Base-by-base conservation (phyloP, 1,140 invertebrate genomes). In the Lanistes nyassanus region DNA sequence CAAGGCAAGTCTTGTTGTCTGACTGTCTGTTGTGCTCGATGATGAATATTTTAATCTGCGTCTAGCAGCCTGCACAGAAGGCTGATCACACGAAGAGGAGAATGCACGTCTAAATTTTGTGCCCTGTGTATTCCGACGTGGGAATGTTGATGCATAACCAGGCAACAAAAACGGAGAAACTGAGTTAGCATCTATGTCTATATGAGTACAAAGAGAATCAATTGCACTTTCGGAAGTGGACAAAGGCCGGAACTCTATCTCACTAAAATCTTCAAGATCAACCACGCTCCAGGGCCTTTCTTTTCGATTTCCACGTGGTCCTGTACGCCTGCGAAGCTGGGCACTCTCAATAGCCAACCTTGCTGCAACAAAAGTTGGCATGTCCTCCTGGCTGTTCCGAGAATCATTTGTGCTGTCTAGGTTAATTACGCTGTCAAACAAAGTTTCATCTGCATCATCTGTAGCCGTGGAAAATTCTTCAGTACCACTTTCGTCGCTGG, bases 221-320 rank as follows among this genome's bases (percentile, higher is more conserved):
- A 97, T 89, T 21, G 95, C 95, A 0, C 94, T 95, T 89, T 97
- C 95, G 0, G 95, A 96, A 81, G 95, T 95, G 0, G 94, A 96
- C 80, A 93, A 89, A 81, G 92, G 90, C 72, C 92, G 90, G 80
- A 90, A 85, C 21, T 88, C 83, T 29, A 86, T 83, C 3, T 86
- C 85, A 37, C 90, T 89, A 71, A 94, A 88, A 84, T 94, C 94
- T 34, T 94, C 93, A 19, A 95, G 90, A 77, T 94, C 95, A 11
- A 94, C 94, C 13, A 96, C 94, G 75, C 94, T 95, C 94, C 94
- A 95, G 1, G 94, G 95, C 62, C 94, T 90, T 51, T 92, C 92
- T 77, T 82, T 81, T 31, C 68, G 79, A n/a, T 23, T 56, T 60
- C 76, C 53, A 0, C 72, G 34, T 21, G 68, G 74, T 66, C 80